Conservation (phyloP, 2,888 invertebrate species). For the Parnassius apollo region DNA sequence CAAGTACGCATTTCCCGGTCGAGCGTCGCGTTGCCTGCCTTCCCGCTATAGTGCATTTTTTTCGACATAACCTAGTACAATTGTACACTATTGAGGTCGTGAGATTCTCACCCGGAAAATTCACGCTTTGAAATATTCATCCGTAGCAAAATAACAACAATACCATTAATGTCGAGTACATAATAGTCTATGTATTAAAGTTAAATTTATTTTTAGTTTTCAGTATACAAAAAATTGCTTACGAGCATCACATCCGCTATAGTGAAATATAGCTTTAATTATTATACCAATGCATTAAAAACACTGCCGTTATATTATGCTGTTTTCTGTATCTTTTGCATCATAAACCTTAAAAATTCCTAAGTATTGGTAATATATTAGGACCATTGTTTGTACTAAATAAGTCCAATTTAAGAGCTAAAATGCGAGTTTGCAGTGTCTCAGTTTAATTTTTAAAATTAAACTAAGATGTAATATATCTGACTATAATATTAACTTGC, state of each 20-base stretch:
- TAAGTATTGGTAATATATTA: too few species aligned
- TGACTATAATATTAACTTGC: too few species aligned
- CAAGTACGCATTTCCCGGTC: slow-evolving; percentile 20
- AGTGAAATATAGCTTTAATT: too few species aligned
- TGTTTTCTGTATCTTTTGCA: too few species aligned
- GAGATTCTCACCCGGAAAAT: slow-evolving; percentile 19
- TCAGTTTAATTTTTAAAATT: slow-evolving; percentile 1
- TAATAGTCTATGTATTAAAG: neutral
- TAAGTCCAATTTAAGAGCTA: slow-evolving; percentile 11
- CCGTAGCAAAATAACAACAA: slow-evolving; percentile 16
- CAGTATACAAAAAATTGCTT: too few species aligned
- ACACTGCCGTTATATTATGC: too few species aligned
- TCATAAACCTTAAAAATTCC: too few species aligned
- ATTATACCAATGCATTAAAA: too few species aligned
- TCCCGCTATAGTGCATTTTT: slow-evolving; percentile 20
- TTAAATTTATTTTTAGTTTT: too few species aligned
- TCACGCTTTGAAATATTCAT: slow-evolving; percentile 17
- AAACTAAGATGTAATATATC: neutral
- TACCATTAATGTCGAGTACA: neutral
- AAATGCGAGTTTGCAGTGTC: neutral
- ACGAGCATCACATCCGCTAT: too few species aligned
- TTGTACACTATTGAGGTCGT: slow-evolving; percentile 24
- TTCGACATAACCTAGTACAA: slow-evolving; percentile 11
- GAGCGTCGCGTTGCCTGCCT: slow-evolving; percentile 16
- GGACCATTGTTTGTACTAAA: too few species aligned